Conservation (phyloP, 2,888 invertebrate species). For the Nomada lathburiana region DNA sequence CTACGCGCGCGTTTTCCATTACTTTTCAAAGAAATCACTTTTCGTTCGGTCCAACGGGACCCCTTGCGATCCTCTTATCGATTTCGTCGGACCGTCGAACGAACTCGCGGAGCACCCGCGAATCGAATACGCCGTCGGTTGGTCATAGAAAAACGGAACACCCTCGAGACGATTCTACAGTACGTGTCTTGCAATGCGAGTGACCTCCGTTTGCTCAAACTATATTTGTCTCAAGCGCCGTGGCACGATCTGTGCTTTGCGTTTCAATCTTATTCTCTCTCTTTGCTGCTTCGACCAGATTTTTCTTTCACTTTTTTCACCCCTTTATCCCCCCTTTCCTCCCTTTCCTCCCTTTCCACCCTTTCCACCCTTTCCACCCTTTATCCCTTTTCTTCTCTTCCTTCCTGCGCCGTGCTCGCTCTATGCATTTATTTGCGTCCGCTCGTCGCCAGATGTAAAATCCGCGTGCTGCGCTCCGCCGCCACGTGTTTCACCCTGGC, state of each 20-base stretch:
- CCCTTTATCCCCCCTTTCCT: constrained; percentile 24
- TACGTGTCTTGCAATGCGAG: constrained; percentile 75
- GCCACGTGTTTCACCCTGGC: constrained; percentile 52
- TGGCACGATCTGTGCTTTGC: constrained; percentile 76
- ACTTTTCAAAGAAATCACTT: no score
- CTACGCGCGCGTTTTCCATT: no score
- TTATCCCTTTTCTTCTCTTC: constrained; percentile 47
- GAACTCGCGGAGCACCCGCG: background rate
- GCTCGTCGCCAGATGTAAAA: constrained; percentile 70
- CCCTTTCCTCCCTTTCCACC: constrained; percentile 14
- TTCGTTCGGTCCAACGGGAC: background rate
- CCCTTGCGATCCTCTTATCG: no score
- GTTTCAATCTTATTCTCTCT: constrained; percentile 78
- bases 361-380: constrained; percentile 9
- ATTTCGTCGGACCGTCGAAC: background rate
- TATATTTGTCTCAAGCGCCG: constrained; percentile 78
- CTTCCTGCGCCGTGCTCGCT: constrained; percentile 60
- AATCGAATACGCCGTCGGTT: constrained; percentile 14
- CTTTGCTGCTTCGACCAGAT: constrained; percentile 30
- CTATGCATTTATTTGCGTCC: constrained; percentile 75
- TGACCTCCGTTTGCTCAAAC: constrained; percentile 80
- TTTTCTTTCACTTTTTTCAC: background rate
- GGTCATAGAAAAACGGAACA: constrained; percentile 56
- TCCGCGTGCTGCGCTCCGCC: constrained; percentile 58
- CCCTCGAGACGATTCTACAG: constrained; percentile 47